Base-by-base conservation (phyloP, 2,888 invertebrate species). In the Cerceris rybyensis region DNA sequence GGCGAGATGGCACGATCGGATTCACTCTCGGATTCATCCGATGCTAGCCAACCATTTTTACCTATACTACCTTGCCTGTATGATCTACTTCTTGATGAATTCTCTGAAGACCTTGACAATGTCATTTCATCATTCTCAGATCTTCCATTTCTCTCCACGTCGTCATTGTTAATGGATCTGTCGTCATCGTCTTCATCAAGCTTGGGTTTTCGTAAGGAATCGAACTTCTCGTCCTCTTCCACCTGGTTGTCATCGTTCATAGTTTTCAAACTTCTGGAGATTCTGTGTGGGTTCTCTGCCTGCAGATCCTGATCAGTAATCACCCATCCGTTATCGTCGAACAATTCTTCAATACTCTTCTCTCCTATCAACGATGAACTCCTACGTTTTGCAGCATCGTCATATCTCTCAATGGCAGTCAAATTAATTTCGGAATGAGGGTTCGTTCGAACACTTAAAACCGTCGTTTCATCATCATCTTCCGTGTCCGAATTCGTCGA, bases 251-350 rank as follows among this genome's bases (percentile, higher is more conserved):
- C 17, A 39, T 58, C 17, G 54, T 8, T 54, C 54, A 16, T 1
- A 16, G 49, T 11, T 14, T 63, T 50, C 43, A 72, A 41, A 43
- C 49, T 52, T 17, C 17, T 39, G 0, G 73, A 50, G 49, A 60
- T 50, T 41, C 16, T 60, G 41, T 4, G 63, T n/a, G 70, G 55
- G 0, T 46, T 39, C 5, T 73, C 72, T 17, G 65, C 6, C 60
- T 75, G 81, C 2, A 84, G 42, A 55, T 85, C 90, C 46, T 89
- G 90, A 8, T 91, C 90, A 8, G 87, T 83, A 4, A 91, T 87
- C 14, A 92, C 88, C 91, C 92, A 92, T 43, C 92, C 92, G 73
- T 91, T 91, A 52, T 91, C 91, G 77, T 92, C 92, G 75, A 92
- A 91, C 55, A 90, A 78, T 73, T 89, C 90, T 64, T 90, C 90